phyloP scores from a whole-genome alignment of 2,888 invertebrate species.

The Incurvaria masculella region DNA sequence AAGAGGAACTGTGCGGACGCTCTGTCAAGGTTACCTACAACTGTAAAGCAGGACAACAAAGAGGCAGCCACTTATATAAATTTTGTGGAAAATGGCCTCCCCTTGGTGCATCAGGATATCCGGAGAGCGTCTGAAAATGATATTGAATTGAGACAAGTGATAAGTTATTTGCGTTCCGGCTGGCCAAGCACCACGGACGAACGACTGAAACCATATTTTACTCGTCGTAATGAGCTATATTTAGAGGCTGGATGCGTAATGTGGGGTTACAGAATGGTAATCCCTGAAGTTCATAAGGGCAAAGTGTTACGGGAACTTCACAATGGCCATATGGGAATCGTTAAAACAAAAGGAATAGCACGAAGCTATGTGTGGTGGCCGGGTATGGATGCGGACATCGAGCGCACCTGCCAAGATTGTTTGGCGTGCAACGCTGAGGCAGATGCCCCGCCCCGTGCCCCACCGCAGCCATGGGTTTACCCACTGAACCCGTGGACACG shows the following conservation, averaged over 20 bases:
- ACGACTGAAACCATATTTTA: constrained; percentile 7
- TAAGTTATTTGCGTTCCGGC: constrained; percentile 3
- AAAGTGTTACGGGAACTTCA: too few relatives aligned
- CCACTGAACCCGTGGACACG: too few relatives aligned
- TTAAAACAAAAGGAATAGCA: too few relatives aligned
- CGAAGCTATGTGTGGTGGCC: too few relatives aligned
- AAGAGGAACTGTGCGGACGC: too few relatives aligned
- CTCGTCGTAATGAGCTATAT: constrained; percentile 3
- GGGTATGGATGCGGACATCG: too few relatives aligned
- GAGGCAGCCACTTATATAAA: constrained; percentile 3
- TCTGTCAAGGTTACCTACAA: too few relatives aligned
- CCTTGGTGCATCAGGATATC: neutral
- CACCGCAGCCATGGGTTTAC: too few relatives aligned
- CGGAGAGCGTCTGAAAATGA: neutral
- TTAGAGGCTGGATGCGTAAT: neutral
- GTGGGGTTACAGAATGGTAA: constrained; percentile 14
- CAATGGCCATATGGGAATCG: too few relatives aligned
- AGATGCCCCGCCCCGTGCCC: too few relatives aligned
- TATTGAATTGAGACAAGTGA: neutral
- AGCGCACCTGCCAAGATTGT: too few relatives aligned
- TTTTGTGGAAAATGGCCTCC: constrained; percentile 1
- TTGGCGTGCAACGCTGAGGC: too few relatives aligned
- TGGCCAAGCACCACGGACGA: constrained; percentile 4
- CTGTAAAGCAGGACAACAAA: neutral
- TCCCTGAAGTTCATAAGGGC: constrained; percentile 6